phyloP scores from a whole-genome alignment of 1,140 invertebrate genomes.

The Drosophila sturtevanti region DNA sequence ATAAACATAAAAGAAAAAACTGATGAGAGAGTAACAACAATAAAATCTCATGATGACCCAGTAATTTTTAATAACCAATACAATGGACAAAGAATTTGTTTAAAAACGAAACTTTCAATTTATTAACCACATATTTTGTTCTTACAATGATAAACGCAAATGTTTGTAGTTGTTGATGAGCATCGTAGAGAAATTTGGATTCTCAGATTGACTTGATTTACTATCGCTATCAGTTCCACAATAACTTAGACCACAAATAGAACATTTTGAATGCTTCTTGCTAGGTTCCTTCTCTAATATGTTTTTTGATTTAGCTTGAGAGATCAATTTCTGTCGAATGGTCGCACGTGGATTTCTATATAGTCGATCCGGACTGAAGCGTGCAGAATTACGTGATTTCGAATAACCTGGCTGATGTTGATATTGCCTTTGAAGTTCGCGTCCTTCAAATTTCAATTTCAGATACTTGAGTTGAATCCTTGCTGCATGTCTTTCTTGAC shows the following conservation, averaged over 20 bases:
- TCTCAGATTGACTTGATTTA: neutral
- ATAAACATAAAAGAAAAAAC: neutral
- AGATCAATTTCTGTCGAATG: neutral
- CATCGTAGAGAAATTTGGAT: neutral
- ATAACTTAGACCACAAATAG: neutral
- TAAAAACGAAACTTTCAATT: neutral
- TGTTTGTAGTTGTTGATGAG: neutral
- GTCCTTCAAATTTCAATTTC: neutral
- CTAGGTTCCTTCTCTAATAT: neutral
- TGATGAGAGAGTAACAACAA: constrained; percentile 19
- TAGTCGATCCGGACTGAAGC: neutral
- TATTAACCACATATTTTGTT: neutral
- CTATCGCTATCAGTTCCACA: neutral
- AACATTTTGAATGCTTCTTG: neutral
- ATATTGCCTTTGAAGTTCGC: neutral
- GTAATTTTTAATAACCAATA: neutral
- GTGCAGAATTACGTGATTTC: neutral
- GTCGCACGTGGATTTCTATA: constrained; percentile 1
- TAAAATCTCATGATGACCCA: constrained; percentile 2
- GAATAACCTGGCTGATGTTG: neutral
- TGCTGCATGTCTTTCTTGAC: neutral
- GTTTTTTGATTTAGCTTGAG: neutral
- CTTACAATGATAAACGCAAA: constrained; percentile 2
- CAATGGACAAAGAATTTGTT: neutral
- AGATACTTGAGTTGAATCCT: neutral